Evolutionary conservation across 1,140 invertebrate genomes (phyloP).

Genomic region (Parasteatoda tepidariorum): DNA sequence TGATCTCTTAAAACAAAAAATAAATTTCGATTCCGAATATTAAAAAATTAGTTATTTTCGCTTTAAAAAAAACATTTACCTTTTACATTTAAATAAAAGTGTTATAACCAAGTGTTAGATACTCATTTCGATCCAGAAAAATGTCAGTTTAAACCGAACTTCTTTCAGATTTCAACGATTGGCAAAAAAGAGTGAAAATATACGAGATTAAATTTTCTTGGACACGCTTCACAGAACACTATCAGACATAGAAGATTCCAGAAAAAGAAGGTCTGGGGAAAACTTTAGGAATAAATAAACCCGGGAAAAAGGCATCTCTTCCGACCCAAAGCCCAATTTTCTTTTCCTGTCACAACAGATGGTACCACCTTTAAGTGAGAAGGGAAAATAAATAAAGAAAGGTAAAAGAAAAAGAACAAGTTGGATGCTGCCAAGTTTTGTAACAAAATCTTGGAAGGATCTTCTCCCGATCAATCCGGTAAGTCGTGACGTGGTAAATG

Average conservation of each 20-base stretch:
- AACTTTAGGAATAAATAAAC: constrained; percentile 52
- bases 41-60: too few species aligned
- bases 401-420: background rate
- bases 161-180: too few species aligned
- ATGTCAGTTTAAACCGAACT: too few species aligned
- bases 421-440: background rate
- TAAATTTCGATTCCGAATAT: too few species aligned
- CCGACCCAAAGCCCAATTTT: constrained; percentile 44
- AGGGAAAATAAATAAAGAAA: background rate
- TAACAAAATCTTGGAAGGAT: constrained; percentile 29
- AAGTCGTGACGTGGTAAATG: constrained; percentile 51
- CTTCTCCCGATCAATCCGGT: constrained; percentile 50
- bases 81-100: too few species aligned
- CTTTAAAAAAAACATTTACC: too few species aligned
- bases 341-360: constrained; percentile 46
- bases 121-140: too few species aligned
- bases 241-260: background rate
- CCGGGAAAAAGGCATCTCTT: constrained; percentile 29
- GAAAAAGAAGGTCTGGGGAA: background rate
- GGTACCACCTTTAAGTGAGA: background rate
- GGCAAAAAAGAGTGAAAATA: background rate
- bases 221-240: background rate
- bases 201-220: background rate
- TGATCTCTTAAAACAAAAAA: too few species aligned
- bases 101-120: too few species aligned